Evolutionary conservation across 1,140 invertebrate genomes (phyloP).

Genomic region (Akabosia matsudoensis): DNA sequence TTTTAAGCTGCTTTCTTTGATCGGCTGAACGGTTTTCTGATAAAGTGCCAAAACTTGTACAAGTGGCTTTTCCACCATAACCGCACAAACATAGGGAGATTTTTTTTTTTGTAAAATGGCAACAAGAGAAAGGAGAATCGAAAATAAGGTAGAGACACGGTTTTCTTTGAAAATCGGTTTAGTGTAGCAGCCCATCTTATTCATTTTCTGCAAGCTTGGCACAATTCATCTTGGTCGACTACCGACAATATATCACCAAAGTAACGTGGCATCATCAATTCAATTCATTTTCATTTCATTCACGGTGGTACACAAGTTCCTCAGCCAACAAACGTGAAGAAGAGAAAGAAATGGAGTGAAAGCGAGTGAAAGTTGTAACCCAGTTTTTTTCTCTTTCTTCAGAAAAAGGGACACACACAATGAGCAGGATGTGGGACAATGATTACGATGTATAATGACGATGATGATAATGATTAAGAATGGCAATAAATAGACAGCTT

Average conservation of each 20-base stretch:
- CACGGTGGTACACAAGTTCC: no score
- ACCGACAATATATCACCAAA: not conserved
- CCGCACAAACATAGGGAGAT: not conserved
- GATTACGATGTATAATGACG: no score
- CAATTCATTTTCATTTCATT: not conserved
- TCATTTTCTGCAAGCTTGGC: not conserved
- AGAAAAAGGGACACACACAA: not conserved
- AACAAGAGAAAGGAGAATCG: no score
- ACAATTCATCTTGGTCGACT: not conserved
- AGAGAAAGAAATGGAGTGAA: no score
- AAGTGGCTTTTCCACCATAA: not conserved
- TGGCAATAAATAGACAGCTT: not conserved
- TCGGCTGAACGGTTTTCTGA: not conserved
- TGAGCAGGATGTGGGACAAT: not conserved
- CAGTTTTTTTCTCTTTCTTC: not conserved
- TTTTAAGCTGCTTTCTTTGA: not conserved
- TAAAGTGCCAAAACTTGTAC: not conserved
- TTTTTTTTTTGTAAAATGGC: no score
- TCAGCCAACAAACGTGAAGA: no score
- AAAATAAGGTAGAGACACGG: no score
- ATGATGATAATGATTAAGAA: not conserved
- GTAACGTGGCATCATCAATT: not conserved
- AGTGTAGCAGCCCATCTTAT: not conserved
- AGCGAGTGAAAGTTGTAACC: not conserved
- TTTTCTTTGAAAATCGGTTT: not conserved